phyloP scores from a whole-genome alignment of 2,797 vertebrate genomes.

The Pseudochirops corinnae region DNA sequence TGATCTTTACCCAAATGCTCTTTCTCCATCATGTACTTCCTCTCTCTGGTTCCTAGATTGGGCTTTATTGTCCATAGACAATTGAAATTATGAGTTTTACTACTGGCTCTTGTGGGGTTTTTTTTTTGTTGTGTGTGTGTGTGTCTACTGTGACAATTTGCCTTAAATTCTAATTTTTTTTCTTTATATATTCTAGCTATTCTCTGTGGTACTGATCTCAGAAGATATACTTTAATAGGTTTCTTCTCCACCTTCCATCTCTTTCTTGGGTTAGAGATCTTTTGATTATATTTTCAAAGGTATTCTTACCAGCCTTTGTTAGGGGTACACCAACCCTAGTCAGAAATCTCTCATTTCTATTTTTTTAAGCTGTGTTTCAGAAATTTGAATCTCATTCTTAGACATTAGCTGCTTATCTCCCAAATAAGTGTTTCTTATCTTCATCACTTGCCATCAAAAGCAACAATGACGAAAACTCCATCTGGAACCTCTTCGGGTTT shows the following conservation, averaged over 20 bases:
- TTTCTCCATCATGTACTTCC: background rate
- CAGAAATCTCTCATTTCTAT: background rate
- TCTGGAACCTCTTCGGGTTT: background rate
- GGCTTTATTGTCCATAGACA: background rate
- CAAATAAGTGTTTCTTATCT: background rate
- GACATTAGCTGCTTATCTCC: background rate
- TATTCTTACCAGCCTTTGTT: background rate
- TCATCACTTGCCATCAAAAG: background rate
- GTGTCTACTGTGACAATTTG: background rate
- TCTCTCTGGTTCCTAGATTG: background rate
- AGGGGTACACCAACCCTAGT: background rate
- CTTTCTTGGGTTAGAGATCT: background rate
- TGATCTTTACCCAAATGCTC: background rate
- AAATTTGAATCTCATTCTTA: background rate
- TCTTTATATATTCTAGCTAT: background rate
- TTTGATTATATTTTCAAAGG: background rate
- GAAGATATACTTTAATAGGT: background rate
- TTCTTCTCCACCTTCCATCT: background rate
- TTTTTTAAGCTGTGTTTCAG: background rate
- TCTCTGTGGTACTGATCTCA: background rate
- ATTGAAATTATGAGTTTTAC: background rate
- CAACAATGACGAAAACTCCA: background rate
- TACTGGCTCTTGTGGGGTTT: background rate
- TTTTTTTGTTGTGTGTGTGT: background rate
- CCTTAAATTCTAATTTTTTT: background rate